Evolutionary conservation across 2,797 vertebrate species (phyloP).

Genomic region (Argentina silus): DNA sequence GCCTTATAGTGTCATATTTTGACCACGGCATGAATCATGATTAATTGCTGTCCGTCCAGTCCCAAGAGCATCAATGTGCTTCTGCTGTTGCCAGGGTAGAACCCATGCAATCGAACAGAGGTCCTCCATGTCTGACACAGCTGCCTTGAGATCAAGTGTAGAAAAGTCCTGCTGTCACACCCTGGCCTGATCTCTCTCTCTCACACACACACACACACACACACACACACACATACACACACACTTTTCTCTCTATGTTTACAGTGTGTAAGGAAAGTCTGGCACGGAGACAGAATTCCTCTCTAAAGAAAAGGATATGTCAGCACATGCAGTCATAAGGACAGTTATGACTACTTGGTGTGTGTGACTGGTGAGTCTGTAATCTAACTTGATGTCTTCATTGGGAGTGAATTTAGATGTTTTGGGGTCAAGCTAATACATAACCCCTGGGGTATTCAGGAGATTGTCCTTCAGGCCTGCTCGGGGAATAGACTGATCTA

Average conservation of each 20-base stretch:
- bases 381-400: constrained; percentile 14
- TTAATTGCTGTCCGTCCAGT: constrained; percentile 30
- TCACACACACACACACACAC: not conserved
- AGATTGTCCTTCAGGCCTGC: constrained; percentile 26
- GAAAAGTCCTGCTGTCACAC: constrained; percentile 47
- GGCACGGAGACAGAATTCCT: too few relatives aligned
- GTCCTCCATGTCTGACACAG: constrained; percentile 42
- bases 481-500: constrained; percentile 34
- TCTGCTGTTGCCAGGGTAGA: constrained; percentile 23
- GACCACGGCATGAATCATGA: not conserved
- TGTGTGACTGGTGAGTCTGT: constrained; percentile 1
- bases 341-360: not conserved
- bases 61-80: constrained; percentile 26
- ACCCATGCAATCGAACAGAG: constrained; percentile 52
- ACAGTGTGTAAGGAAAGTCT: too few relatives aligned
- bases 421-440: constrained; percentile 54
- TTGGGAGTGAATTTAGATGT: constrained; percentile 38
- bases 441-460: constrained; percentile 35
- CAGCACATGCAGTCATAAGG: too few relatives aligned
- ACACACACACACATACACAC: too few relatives aligned
- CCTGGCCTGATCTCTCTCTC: constrained; percentile 20
- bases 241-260: too few relatives aligned
- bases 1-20: not conserved
- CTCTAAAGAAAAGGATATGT: too few relatives aligned
- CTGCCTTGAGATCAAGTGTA: constrained; percentile 49